Evolutionary conservation across 1,140 invertebrate genomes (phyloP), one percentile per base, ranked within the genome.

Genomic region (Pteromalus puparum): DNA sequence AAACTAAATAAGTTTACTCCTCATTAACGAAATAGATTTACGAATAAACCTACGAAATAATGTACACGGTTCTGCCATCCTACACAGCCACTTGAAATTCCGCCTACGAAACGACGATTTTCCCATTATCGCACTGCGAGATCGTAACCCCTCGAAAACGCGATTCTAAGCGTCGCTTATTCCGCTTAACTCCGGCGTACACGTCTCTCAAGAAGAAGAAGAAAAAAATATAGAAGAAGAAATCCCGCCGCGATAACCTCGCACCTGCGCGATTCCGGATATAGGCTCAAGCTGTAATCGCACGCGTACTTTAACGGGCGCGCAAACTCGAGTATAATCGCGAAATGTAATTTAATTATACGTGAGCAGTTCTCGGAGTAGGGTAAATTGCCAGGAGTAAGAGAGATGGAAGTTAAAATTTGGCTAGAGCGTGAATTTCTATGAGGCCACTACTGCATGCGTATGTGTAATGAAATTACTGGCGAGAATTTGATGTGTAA

Each of bases 341-440:
- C 77, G 21, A 73, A 48, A 46, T 65, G 77, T 79, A 84, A 84
- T 78, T 84, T 79, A 70, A 84, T 79, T 84, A 53, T 42, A 67
- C 28, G 74, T 28, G 46, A 34, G 12, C 38, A 18, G 24, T 12
- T 65, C 30, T 42, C 38, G n/a, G 10, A n/a, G 18, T 65, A 12
- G 67, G 26, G 26, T 4, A 46, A 38, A 75, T 34, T 74, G 1
- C 65, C 21, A 10, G 7, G 42, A 77, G 73, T 30, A 42, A 28
- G 74, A 68, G 61, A 46, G 34, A 48, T 70, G 21, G 38, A 21
- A 70, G 15, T 67, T 67, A 70, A 77, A 48, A 83, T 83, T 77
- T 61, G 48, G 6, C 38, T 0, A 7, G 38, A 2, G 74, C 30
- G 67, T 30, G 67, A 76, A 42, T 46, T 67, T 67, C 26, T 12